These are phyloP conservation scores for Alentia gelatinosa DNA, from an alignment of 2,888 invertebrate genomes.

Conservation along the genomic window DNA sequence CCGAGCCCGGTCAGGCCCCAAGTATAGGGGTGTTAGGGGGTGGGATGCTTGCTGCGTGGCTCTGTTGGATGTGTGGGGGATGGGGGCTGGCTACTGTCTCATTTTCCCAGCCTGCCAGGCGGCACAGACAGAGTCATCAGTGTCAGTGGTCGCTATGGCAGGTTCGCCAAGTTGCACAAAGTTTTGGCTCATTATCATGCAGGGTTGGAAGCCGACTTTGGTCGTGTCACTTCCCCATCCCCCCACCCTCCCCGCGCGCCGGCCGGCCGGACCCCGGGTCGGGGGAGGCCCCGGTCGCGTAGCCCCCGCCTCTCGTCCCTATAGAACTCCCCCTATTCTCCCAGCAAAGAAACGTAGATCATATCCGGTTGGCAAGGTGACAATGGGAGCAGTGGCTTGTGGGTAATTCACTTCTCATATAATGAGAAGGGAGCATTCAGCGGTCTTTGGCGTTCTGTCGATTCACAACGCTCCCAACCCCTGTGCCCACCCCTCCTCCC, in stretches of 20 bases:
- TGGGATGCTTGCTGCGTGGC: not conserved
- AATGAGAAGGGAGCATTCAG: conserved; percentile 36
- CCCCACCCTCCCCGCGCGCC: not conserved
- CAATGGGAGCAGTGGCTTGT: not conserved
- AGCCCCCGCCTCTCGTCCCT: not conserved
- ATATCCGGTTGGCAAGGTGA: conserved; percentile 24
- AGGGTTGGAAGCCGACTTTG: not conserved
- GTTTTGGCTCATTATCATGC: conserved; percentile 19
- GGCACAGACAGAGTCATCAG: not conserved
- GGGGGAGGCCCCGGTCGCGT: not conserved
- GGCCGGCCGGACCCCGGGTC: not conserved
- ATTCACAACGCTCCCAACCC: not conserved
- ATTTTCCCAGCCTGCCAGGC: not conserved
- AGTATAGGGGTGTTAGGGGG: not conserved
- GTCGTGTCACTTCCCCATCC: not conserved
- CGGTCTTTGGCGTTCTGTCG: not conserved
- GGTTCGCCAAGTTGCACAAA: conserved; percentile 5
- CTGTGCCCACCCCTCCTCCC: not conserved
- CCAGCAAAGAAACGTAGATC: not conserved
- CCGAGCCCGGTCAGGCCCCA: not conserved
- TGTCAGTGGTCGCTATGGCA: conserved; percentile 12
- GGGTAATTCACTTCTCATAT: conserved; percentile 41
- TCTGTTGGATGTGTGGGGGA: too few species aligned
- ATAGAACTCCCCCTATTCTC: not conserved
- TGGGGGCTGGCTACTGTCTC: not conserved